These are phyloP conservation scores for Venturia canescens DNA, from an alignment of 1,140 invertebrate species.

Conservation along the genomic window DNA sequence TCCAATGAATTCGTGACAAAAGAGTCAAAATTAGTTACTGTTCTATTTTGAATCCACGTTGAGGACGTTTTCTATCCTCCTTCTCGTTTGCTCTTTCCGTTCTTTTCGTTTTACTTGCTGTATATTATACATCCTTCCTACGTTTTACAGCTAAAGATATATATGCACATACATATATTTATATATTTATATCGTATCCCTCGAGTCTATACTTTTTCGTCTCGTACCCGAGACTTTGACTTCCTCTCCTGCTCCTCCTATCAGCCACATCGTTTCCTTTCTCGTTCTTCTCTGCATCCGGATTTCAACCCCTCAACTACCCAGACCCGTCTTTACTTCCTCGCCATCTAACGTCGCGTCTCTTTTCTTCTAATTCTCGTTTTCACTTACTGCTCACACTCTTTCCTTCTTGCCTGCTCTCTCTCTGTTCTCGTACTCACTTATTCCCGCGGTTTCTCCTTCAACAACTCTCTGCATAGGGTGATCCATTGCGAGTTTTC, in stretches of 20 bases:
- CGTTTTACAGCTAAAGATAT: not conserved
- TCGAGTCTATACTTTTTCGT: constrained; percentile 55
- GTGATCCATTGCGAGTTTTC: not conserved
- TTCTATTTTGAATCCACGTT: constrained; percentile 73
- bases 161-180: not conserved
- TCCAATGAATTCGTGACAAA: constrained; percentile 70
- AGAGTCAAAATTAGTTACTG: constrained; percentile 74
- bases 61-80: constrained; percentile 67
- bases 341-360: not conserved
- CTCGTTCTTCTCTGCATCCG: constrained; percentile 66
- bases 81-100: constrained; percentile 54
- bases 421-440: not conserved
- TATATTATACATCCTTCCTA: not conserved
- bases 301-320: constrained; percentile 38
- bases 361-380: constrained; percentile 16
- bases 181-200: constrained; percentile 12
- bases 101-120: constrained; percentile 35
- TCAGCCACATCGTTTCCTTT: constrained; percentile 67
- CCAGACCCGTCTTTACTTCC: constrained; percentile 27
- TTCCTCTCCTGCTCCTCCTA: constrained; percentile 48
- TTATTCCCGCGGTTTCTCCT: constrained; percentile 12
- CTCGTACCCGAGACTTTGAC: constrained; percentile 31
- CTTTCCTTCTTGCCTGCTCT: not conserved
- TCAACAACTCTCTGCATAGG: not conserved
- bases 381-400: constrained; percentile 13